A percentile compares a stretch with the other conserved stretches of the same genome.
These are phyloP conservation scores for Neogobius melanostomus DNA, from an alignment of 2,113 vertebrate genomes.

Conservation along the genomic window DNA sequence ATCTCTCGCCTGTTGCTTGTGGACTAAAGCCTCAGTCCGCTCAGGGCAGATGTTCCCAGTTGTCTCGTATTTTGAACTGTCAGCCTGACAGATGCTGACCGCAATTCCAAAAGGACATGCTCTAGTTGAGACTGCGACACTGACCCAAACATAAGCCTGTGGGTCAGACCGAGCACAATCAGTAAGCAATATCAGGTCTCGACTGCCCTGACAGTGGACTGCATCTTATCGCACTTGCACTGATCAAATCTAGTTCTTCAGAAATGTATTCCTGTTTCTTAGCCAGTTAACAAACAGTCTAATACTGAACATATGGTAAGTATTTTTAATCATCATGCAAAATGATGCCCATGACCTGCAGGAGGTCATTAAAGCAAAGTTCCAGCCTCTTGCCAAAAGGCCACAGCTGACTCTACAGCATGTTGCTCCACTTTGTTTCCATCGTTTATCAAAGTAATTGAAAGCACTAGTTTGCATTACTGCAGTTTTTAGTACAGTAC, in stretches of 20 bases:
- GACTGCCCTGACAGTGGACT: constrained; percentile 3
- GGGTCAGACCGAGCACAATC: constrained; percentile 47
- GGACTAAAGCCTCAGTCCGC: constrained; percentile 47
- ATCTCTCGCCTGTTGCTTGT: constrained; percentile 21
- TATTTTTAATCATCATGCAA: neutral
- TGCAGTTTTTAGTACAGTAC: neutral
- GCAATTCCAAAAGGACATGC: constrained; percentile 68
- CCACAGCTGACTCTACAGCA: neutral
- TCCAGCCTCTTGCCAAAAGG: neutral
- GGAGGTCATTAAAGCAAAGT: constrained; percentile 12
- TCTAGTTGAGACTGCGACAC: constrained; percentile 58
- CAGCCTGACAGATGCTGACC: constrained; percentile 73
- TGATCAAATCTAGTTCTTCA: constrained; percentile 23
- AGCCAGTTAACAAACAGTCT: neutral
- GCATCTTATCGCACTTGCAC: constrained; percentile 32
- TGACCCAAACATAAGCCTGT: constrained; percentile 66
- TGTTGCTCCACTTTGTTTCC: neutral
- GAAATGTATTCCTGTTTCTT: constrained; percentile 19
- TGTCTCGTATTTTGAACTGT: constrained; percentile 54
- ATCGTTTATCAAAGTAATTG: neutral
- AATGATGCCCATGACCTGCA: neutral
- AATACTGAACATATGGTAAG: neutral
- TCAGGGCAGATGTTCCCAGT: constrained; percentile 68
- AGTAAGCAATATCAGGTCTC: constrained; percentile 44
- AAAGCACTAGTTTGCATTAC: neutral